Conservation (phyloP, 2,888 invertebrate species). For the Epinotia bilunana region DNA sequence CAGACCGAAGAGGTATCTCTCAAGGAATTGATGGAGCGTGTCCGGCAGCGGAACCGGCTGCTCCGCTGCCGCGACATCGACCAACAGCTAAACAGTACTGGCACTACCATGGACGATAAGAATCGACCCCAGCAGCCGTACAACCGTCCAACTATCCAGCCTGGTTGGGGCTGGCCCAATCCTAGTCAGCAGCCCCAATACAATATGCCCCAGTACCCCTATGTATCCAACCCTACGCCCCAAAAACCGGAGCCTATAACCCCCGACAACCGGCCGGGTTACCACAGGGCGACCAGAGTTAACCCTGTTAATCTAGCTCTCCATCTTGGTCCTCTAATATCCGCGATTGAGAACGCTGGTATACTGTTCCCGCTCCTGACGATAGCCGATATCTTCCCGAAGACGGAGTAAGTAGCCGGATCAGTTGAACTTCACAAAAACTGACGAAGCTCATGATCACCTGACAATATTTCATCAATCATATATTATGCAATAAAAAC, state of each 20-base stretch:
- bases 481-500: neutral
- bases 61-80: constrained; percentile 13
- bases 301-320: neutral
- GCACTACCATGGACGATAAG: neutral
- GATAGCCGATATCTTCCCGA: neutral
- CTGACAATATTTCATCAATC: neutral
- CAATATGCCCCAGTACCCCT: neutral
- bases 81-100: neutral
- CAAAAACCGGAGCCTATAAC: constrained; percentile 4
- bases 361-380: neutral
- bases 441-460: neutral
- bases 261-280: constrained; percentile 7
- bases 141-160: neutral
- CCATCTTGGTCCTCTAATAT: constrained; percentile 10
- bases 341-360: neutral
- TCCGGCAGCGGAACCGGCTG: constrained; percentile 2
- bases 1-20: neutral
- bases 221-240: neutral
- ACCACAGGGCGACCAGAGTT: neutral
- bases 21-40: neutral
- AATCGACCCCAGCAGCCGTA: neutral
- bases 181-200: neutral
- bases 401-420: neutral
- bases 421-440: neutral
- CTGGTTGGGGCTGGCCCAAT: neutral